Conservation (phyloP, 1,140 invertebrate genomes). For the Heliconius himera region DNA sequence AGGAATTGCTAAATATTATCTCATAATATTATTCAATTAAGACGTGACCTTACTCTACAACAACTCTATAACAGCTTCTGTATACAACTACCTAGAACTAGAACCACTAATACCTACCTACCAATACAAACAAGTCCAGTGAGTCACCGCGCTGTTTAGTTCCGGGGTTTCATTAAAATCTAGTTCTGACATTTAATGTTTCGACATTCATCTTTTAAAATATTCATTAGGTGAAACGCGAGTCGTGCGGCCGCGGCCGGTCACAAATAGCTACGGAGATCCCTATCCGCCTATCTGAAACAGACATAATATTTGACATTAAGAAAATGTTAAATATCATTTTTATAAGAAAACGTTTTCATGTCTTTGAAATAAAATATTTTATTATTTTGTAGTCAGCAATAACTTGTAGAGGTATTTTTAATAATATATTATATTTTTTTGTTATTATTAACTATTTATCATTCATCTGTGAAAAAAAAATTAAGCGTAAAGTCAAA, state of each 20-base stretch:
- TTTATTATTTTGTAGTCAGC: not conserved
- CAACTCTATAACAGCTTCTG: not conserved
- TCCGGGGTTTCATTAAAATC: conserved; percentile 27
- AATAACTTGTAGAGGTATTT: not conserved
- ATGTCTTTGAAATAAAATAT: not conserved
- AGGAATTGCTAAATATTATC: not conserved
- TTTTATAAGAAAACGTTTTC: conserved; percentile 16
- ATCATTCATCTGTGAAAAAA: too few relatives aligned
- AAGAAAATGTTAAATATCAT: conserved; percentile 28
- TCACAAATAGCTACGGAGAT: conserved; percentile 64
- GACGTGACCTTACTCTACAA: not conserved
- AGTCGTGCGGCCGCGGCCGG: conserved; percentile 58
- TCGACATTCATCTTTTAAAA: conserved; percentile 60
- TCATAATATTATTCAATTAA: not conserved
- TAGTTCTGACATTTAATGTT: conserved; percentile 39
- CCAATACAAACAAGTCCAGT: conserved; percentile 13
- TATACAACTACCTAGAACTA: not conserved
- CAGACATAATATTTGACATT: conserved; percentile 46
- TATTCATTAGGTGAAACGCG: conserved; percentile 68
- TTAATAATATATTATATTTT: too few relatives aligned
- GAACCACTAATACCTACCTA: not conserved
- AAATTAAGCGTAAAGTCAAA: too few relatives aligned
- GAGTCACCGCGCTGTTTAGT: conserved; percentile 4
- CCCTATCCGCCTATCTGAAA: conserved; percentile 61
- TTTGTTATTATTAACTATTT: too few relatives aligned